Evolutionary conservation across 2,888 invertebrate species (phyloP).

Genomic region (Pseudococcus longispinus): DNA sequence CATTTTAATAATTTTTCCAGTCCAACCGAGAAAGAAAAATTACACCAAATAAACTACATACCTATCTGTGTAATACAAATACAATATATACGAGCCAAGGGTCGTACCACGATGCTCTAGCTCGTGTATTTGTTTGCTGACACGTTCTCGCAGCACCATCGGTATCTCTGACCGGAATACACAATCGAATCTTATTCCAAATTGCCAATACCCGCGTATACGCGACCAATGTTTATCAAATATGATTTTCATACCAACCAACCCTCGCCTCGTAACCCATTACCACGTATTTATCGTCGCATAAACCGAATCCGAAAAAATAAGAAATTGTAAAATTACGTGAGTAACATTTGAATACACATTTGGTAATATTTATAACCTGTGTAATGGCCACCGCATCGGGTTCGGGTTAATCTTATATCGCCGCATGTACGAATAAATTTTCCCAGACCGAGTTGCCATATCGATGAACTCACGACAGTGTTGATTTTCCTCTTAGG

Average conservation of each 20-base stretch:
- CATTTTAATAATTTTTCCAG: too few species aligned
- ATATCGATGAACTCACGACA: constrained; percentile 8
- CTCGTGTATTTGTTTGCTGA: neutral
- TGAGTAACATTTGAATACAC: constrained; percentile 36
- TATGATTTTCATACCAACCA: neutral
- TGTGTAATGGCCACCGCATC: neutral
- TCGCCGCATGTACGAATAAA: neutral
- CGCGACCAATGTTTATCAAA: constrained; percentile 28
- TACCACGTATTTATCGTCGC: constrained; percentile 23
- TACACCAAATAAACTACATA: neutral
- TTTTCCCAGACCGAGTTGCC: constrained; percentile 3
- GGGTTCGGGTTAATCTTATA: neutral
- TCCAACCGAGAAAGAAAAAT: neutral
- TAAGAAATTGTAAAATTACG: constrained; percentile 32
- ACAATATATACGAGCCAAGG: neutral
- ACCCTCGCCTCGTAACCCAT: neutral
- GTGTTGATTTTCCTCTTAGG: neutral
- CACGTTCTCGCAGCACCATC: neutral
- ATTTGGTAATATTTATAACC: constrained; percentile 24
- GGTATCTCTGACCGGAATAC: constrained; percentile 21
- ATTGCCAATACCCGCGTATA: constrained; percentile 1
- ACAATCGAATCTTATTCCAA: neutral
- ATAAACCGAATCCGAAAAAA: neutral
- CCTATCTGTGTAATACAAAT: neutral
- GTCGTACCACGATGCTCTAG: neutral